Conservation (phyloP, 1,140 invertebrate species). For the Aphaenogaster rudis region DNA sequence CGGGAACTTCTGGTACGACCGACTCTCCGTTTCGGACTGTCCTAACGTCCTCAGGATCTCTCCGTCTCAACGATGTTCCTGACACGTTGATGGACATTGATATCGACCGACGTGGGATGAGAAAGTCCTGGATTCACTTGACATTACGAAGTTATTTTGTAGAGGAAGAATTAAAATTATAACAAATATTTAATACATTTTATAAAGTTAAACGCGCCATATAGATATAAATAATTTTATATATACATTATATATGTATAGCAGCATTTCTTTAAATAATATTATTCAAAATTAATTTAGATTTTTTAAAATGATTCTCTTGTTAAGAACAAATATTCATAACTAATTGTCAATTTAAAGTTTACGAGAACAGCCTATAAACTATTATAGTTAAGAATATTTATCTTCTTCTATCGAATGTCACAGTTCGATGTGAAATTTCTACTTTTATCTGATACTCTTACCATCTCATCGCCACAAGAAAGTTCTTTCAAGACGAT, state of each 20-base stretch:
- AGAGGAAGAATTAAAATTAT: background rate
- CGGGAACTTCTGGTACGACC: background rate
- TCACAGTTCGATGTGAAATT: background rate
- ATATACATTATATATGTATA: background rate
- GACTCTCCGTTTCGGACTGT: background rate
- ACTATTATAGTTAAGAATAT: background rate
- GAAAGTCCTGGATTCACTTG: slow-evolving; percentile 20
- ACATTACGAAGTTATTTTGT: background rate
- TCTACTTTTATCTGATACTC: background rate
- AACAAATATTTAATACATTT: background rate
- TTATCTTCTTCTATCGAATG: background rate
- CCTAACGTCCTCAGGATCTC: background rate
- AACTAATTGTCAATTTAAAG: background rate
- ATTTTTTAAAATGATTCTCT: background rate
- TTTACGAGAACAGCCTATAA: background rate
- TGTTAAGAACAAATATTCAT: background rate
- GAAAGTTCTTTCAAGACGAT: background rate
- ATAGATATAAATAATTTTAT: background rate
- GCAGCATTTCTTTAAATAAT: background rate
- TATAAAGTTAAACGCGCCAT: background rate
- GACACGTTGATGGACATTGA: slow-evolving; percentile 24
- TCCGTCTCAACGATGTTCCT: background rate
- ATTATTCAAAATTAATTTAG: background rate
- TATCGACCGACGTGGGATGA: slow-evolving; percentile 20
- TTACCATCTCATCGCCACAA: background rate